phyloP scores from a whole-genome alignment of 2,797 vertebrate genomes.

The Mormyrops boulengeri region DNA sequence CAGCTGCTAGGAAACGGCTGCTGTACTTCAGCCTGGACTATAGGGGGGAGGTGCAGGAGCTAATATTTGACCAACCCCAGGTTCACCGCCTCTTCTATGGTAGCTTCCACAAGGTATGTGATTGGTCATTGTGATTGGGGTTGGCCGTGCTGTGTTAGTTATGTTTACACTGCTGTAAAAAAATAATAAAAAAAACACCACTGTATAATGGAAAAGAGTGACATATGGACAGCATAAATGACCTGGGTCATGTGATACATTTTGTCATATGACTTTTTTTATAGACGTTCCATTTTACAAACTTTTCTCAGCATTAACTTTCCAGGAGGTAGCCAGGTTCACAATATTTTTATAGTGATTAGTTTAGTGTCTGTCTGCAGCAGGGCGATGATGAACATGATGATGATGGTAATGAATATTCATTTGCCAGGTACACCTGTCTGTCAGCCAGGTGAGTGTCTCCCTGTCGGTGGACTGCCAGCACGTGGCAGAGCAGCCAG shows the following conservation, averaged over 20 bases:
- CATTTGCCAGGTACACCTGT: slow-evolving; percentile 75
- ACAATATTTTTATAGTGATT: not conserved
- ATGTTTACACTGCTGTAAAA: not conserved
- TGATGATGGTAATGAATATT: not conserved
- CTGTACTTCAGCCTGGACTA: slow-evolving; percentile 86
- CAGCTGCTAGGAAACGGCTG: slow-evolving; percentile 76
- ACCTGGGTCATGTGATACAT: not conserved
- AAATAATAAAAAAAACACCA: not conserved
- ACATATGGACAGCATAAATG: not conserved
- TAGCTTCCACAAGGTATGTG: slow-evolving; percentile 88
- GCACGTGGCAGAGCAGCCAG: slow-evolving; percentile 70
- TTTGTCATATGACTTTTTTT: not conserved
- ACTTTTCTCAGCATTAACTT: not conserved
- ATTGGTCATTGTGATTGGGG: no score
- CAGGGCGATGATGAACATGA: not conserved
- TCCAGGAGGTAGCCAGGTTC: not conserved
- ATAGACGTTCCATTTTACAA: not conserved
- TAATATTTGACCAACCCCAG: slow-evolving; percentile 80
- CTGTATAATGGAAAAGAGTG: not conserved
- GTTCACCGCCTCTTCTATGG: slow-evolving; percentile 86
- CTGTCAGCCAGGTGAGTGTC: slow-evolving; percentile 71
- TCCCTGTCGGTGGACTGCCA: slow-evolving; percentile 83
- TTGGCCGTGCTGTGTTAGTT: not conserved
- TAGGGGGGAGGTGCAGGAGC: slow-evolving; percentile 76
- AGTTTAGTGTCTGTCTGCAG: not conserved